Base-by-base conservation (phyloP, 2,888 invertebrate species). In the Fragum sueziense region DNA sequence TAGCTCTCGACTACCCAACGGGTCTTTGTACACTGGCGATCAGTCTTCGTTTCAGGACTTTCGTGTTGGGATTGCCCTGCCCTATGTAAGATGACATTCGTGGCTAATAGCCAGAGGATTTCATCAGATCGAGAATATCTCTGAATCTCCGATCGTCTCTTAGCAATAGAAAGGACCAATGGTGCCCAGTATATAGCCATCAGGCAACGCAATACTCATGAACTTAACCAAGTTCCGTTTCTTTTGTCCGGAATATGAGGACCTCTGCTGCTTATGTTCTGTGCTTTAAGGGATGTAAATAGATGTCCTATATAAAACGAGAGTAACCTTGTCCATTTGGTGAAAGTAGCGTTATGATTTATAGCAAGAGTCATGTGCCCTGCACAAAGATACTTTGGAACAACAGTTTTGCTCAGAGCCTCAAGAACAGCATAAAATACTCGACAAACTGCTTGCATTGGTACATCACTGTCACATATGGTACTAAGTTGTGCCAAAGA, bases 1-100 rank as follows among this genome's bases (percentile, higher is more conserved):
- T 65, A 73, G 33, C 65, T 65, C 33, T 73, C 73, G 2, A 73
- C 73, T 6, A 73, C 67, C 65, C 65, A 73, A 47, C 67, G 33
- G 52, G 54, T 52, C 37, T 41, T 73, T 3, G 62, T 47, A 51
- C 69, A 69, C 69, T 25, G 34, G 69, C 69, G 69, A 22, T 69
- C 29, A 52, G 22, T 31, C n/a, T 52, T 69, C 3, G 52, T 52
- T 29, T 7, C 51, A 27, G 33, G 20, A 25, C 1, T 34, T 22
- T 65, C 52, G 22, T 65, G 29, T 67, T 73, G 73, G 11, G 73
- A 67, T 29, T 65, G 51, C 31, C 73, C 65, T 27, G 65, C 54
- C 17, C 14, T 37, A 37, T 6, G 37, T 37, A 37, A 37, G 37
- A 37, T 37, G 14, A 37, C 37, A 37, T 37, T 37, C 37, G 37